A percentile compares a stretch with the other conserved stretches of the same genome.
phyloP scores from a whole-genome alignment of 1,140 invertebrate genomes.

The Lasioglossum baleicum region DNA sequence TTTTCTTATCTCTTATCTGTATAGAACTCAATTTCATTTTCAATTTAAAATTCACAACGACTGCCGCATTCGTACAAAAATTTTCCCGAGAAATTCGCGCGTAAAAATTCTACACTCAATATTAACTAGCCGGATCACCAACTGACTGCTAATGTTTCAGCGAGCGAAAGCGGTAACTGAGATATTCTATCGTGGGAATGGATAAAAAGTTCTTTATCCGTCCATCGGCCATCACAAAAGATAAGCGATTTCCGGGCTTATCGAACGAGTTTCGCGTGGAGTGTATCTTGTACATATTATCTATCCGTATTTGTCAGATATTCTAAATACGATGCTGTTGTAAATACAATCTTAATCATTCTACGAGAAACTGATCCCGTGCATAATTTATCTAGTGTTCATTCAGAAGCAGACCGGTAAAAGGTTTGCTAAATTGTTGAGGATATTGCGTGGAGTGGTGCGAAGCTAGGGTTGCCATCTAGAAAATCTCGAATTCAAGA shows the following conservation, averaged over 20 bases:
- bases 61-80: not conserved
- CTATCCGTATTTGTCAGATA: not conserved
- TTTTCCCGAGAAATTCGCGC: not conserved
- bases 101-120: too few species aligned
- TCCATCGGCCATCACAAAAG: constrained; percentile 32
- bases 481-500: too few species aligned
- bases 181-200: constrained; percentile 33
- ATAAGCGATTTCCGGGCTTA: constrained; percentile 39
- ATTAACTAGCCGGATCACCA: not conserved
- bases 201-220: constrained; percentile 55
- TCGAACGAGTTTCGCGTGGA: not conserved
- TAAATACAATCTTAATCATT: too few species aligned
- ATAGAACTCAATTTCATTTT: not conserved
- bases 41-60: not conserved
- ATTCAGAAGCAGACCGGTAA: too few species aligned
- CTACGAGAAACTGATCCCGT: too few species aligned
- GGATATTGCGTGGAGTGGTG: too few species aligned
- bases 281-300: not conserved
- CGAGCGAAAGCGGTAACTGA: constrained; percentile 4
- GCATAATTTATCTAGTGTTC: too few species aligned
- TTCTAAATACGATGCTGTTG: not conserved
- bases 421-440: too few species aligned
- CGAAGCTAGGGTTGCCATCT: too few species aligned
- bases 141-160: not conserved
- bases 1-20: not conserved